phyloP scores from a whole-genome alignment of 1,140 invertebrate species.

The Conus ventricosus region DNA sequence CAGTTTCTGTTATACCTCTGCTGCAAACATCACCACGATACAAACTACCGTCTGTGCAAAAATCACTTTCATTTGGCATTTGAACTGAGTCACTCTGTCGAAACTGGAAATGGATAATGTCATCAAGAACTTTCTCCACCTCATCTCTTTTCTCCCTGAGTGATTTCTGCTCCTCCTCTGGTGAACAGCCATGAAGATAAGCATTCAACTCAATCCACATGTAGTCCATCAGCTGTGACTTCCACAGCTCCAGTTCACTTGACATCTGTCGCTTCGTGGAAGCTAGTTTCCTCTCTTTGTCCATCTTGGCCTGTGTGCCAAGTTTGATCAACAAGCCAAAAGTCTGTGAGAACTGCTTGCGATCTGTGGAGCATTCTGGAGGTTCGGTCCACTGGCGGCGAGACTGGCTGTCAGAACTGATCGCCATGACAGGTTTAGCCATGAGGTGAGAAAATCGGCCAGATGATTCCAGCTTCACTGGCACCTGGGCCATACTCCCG shows the following conservation, averaged over 20 bases:
- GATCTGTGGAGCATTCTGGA: constrained; percentile 73
- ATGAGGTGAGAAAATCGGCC: constrained; percentile 32
- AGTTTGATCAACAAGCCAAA: constrained; percentile 84
- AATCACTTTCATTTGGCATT: constrained; percentile 15
- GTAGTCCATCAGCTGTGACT: constrained; percentile 90
- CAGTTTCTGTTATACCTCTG: background rate
- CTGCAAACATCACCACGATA: background rate
- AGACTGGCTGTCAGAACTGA: constrained; percentile 46
- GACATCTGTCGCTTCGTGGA: constrained; percentile 80
- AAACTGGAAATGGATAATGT: constrained; percentile 86
- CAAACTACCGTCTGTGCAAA: background rate
- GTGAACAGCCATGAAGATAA: constrained; percentile 57
- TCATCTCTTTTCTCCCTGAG: constrained; percentile 84
- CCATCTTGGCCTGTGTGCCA: constrained; percentile 80
- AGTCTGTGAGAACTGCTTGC: constrained; percentile 81
- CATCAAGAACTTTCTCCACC: constrained; percentile 82
- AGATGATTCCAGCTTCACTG: constrained; percentile 22
- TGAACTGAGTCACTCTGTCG: constrained; percentile 20
- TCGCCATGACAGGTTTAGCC: constrained; percentile 40
- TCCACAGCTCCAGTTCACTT: constrained; percentile 88
- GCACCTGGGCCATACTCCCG: constrained; percentile 4
- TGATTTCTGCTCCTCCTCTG: constrained; percentile 85
- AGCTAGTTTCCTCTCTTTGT: constrained; percentile 63
- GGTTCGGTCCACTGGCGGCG: constrained; percentile 50
- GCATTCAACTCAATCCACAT: constrained; percentile 90